These are phyloP conservation scores for Saguinus midas DNA, from an alignment of 2,113 vertebrate genomes.

Conservation along the genomic window DNA sequence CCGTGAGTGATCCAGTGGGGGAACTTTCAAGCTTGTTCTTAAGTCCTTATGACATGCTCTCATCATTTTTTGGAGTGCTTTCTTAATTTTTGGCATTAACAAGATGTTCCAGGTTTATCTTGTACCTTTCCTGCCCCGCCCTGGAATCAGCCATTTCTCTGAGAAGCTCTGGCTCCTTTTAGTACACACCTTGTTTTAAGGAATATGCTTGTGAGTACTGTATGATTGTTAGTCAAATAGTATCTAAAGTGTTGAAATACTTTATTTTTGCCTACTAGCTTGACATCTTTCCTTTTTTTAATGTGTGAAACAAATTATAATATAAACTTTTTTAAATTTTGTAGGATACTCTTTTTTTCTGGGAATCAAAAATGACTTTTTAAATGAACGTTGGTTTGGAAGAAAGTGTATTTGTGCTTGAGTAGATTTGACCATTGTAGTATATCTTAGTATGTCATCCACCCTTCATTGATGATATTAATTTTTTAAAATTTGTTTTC, in stretches of 20 bases:
- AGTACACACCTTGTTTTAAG: not conserved
- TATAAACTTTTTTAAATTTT: not conserved
- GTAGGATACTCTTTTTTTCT: not conserved
- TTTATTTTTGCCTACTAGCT: constrained; percentile 28
- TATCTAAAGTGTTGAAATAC: constrained; percentile 37
- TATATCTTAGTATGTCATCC: not conserved
- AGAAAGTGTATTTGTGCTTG: not conserved
- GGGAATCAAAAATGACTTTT: not conserved
- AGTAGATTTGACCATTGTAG: not conserved
- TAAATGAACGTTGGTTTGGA: constrained; percentile 6
- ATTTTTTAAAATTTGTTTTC: no score
- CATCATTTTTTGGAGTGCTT: not conserved
- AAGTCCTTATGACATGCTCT: not conserved
- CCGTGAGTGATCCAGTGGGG: not conserved
- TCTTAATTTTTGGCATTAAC: constrained; percentile 37
- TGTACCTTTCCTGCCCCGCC: not conserved
- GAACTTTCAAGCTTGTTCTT: not conserved
- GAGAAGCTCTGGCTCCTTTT: not conserved
- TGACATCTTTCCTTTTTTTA: constrained; percentile 34
- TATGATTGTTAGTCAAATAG: constrained; percentile 26
- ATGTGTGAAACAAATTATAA: not conserved
- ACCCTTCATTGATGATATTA: no score
- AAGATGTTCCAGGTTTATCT: not conserved
- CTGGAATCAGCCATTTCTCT: not conserved
- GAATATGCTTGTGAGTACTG: not conserved